Base-by-base conservation (phyloP, 2,888 invertebrate genomes). In the Phlogophora meticulosa region DNA sequence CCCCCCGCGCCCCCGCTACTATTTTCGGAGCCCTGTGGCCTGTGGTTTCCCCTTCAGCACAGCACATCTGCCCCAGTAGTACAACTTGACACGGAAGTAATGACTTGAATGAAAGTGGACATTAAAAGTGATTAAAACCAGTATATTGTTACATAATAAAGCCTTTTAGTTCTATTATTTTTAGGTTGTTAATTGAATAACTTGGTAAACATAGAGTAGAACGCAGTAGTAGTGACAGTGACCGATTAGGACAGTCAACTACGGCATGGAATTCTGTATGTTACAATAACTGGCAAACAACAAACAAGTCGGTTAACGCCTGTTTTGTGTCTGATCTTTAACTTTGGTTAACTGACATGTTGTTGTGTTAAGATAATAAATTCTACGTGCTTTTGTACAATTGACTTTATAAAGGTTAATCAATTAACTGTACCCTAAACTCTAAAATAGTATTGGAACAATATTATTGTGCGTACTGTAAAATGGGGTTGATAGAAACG, bases 21-120 rank as follows among this genome's bases (percentile, higher is more conserved):
- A 93, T 93, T 93, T 93, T 92, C 85, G 91, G 90, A 88, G 88
- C 76, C 90, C 75, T 79, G 58, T 64, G 81, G 83, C 89, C 75
- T 60, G 74, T 65, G 82, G 84, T 84, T 84, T 85, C 88, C 90
- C 88, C 85, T 82, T 66, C 53, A 34, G 66, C 28, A 62, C 69
- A 81, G 77, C 63, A 66, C 62, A 74, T 58, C 61, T 11, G 22
- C 56, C 57, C 17, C 77, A 80, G 77, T 76, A 82, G 67, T 52
- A 22, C 59, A 74, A 80, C 56, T 75, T 52, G 15, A 43, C 72
- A 13, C 57, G 72, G 81, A 72, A 66, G 56, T 74, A 11, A 4
- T 22, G 22, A 51, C 15, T 48, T 57, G 1, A 15, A 49, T 63
- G 20, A 49, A 59, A 59, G 22, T 51, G 11, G 15, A 40, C 38